These are phyloP conservation scores for Cochlearius cochlearius DNA, from an alignment of 2,113 vertebrate genomes.

Conservation along the genomic window DNA sequence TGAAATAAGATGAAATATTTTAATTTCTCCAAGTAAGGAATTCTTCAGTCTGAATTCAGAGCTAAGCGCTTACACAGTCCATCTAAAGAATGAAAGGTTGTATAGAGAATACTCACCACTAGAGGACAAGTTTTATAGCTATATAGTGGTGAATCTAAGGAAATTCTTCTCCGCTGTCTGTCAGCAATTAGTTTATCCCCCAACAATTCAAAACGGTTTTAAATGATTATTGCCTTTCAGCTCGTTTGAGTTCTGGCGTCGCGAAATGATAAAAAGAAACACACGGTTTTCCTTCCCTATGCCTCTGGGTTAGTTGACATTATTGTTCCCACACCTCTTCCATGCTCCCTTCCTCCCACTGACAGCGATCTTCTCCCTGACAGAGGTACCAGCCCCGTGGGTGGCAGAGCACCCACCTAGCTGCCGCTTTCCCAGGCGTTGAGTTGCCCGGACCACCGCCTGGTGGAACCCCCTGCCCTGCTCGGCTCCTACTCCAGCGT, in stretches of 20 bases:
- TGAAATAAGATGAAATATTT: background rate
- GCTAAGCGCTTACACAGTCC: background rate
- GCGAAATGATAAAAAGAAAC: accelerated
- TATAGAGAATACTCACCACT: background rate
- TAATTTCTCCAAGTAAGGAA: background rate
- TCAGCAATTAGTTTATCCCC: background rate
- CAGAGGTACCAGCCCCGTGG: too few relatives aligned
- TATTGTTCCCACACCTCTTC: too few relatives aligned
- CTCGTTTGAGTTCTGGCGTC: background rate
- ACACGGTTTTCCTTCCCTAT: accelerated
- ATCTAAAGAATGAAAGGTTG: background rate
- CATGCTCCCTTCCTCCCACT: too few relatives aligned
- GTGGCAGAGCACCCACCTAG: too few relatives aligned
- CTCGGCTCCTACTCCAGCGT: background rate
- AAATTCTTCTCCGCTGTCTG: background rate
- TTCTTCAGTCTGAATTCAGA: background rate
- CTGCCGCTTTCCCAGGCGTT: too few relatives aligned
- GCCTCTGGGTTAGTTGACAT: too few relatives aligned
- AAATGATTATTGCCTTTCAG: accelerated
- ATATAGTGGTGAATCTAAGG: background rate
- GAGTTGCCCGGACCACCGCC: too few relatives aligned
- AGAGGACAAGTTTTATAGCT: background rate
- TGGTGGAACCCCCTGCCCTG: too few relatives aligned
- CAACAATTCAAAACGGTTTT: accelerated
- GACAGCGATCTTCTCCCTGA: too few relatives aligned